These are phyloP conservation scores for Tadarida brasiliensis DNA, from an alignment of 2,797 vertebrate genomes.

Conservation along the genomic window DNA sequence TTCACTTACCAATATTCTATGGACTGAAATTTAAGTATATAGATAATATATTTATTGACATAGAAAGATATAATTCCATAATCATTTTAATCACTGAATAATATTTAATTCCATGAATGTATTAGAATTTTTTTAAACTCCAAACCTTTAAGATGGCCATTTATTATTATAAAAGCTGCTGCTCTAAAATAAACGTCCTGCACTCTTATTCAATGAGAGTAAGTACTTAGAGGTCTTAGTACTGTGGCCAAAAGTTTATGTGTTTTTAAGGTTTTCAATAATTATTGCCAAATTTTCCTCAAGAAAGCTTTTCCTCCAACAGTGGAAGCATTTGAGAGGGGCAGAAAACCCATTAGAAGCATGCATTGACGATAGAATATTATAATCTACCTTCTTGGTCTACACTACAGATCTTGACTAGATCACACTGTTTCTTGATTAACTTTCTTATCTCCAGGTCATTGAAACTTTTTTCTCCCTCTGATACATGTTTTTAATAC, in stretches of 20 bases:
- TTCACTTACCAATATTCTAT: not conserved
- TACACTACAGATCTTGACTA: not conserved
- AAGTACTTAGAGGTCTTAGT: not conserved
- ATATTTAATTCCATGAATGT: slow-evolving; percentile 36
- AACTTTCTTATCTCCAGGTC: not conserved
- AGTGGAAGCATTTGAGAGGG: not conserved
- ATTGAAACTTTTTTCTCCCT: not conserved
- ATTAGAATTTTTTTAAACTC: not conserved
- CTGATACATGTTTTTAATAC: not conserved
- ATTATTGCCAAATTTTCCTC: not conserved
- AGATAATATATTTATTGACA: not conserved
- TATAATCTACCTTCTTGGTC: not conserved
- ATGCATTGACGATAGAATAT: not conserved
- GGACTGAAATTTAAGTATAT: not conserved
- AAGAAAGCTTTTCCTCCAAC: not conserved
- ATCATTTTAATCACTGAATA: not conserved
- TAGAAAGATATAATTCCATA: not conserved
- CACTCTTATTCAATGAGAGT: not conserved
- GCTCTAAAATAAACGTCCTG: not conserved
- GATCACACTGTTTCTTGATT: not conserved
- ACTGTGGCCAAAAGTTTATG: not conserved
- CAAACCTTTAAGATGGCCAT: not conserved
- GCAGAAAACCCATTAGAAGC: slow-evolving; percentile 8
- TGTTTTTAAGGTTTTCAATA: slow-evolving; percentile 35
- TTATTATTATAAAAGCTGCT: slow-evolving; percentile 33